These are phyloP conservation scores for Poecilobothrus nobilitatus DNA, from an alignment of 2,888 invertebrate species.

Conservation along the genomic window DNA sequence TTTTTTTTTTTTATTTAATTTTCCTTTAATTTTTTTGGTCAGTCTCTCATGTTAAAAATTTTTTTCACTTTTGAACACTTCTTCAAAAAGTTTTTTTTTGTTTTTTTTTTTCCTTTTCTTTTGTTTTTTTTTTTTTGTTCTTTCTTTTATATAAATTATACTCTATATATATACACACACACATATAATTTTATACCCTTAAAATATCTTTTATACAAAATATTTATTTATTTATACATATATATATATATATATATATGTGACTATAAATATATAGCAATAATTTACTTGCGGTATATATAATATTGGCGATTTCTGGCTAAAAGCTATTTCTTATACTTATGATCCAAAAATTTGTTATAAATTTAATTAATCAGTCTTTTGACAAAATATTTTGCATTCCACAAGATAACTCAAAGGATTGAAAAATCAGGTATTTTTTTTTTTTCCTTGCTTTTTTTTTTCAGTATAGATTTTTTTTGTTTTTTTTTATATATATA, in stretches of 20 bases:
- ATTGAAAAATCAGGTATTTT: background rate
- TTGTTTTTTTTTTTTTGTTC: too few species aligned
- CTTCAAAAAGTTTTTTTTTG: background rate
- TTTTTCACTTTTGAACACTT: background rate
- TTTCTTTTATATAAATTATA: too few species aligned
- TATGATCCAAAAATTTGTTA: constrained; percentile 19
- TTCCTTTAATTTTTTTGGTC: background rate
- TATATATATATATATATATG: too few species aligned
- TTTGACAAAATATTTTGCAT: constrained; percentile 23
- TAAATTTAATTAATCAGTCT: constrained; percentile 23
- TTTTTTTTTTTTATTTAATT: background rate
- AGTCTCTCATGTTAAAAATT: background rate
- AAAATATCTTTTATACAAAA: too few species aligned
- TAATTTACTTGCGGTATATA: too few species aligned
- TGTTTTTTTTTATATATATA: background rate
- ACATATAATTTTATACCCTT: too few species aligned
- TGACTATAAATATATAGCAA: too few species aligned
- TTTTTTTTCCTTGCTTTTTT: background rate
- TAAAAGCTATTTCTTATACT: background rate
- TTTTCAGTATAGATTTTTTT: background rate
- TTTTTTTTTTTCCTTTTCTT: too few species aligned
- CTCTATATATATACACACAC: too few species aligned
- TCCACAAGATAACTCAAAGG: constrained; percentile 15
- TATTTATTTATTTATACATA: too few species aligned
- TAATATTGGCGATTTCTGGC: background rate